Base-by-base conservation (phyloP, 53 echinoderm and acorn worm genomes). In the Apostichopus leukothele region DNA sequence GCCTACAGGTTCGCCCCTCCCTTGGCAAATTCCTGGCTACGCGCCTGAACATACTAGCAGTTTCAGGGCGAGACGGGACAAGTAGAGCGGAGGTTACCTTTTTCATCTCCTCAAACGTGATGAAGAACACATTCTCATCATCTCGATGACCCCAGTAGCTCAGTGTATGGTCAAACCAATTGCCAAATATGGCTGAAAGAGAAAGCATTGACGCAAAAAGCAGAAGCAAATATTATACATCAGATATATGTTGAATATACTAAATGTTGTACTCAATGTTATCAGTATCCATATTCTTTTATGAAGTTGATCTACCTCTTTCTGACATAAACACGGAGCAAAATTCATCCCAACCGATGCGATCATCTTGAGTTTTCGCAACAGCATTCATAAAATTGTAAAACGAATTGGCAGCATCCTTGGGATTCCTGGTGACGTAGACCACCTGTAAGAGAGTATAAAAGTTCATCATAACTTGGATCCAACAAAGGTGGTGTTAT, bases 61-160 rank as follows among this genome's bases (percentile, higher is more conserved):
- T 39, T 39, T 39, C 0, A 39, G 39, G 39, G 39, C 3, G 39
- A 39, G 0, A 39, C 39, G 39, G 39, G 39, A 39, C 0, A 39
- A 39, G 39, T 3, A 2, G 39, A 39, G 39, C 39, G 39, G 39
- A 39, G 11, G n/a, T 84, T 63, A 84, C 84, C 84, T 84, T 84
- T 12, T 84, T 84, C 84, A 84, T 84, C 60, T 84, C 84, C 21
- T 84, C 84, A 61, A 84, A 84, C 10, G 84, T 84, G 55, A 84
- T 27, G 19, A 84, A 84, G 13, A 60, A 9, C 8, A 84, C 84
- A 27, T 84, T 54, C 16, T 60, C 84, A 84, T 84, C 84, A 60
- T 66, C 25, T 27, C 84, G 12, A 60, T 84, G 84, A 7, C 21
- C 22, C 84, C 84, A 84, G 27, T 84, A 84, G 3, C 84, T 25